Base-by-base conservation (phyloP, 2,888 invertebrate genomes). In the Cataglyphis cursor region DNA sequence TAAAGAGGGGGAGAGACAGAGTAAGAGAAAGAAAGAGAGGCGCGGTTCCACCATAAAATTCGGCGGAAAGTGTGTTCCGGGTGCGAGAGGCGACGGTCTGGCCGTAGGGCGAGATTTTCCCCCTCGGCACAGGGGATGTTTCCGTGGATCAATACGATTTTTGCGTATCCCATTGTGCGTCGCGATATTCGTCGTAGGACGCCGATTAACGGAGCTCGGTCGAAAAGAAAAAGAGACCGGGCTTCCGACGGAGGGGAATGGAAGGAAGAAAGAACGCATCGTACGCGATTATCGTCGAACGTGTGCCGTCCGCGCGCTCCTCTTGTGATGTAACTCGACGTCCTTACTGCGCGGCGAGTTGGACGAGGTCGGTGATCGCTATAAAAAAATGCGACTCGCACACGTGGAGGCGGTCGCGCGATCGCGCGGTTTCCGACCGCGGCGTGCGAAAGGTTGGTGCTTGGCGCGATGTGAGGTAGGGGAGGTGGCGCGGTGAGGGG, bases 341-440 rank as follows among this genome's bases (percentile, higher is more conserved):
- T 93, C 93, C 96, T 95, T 96, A 96, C 96, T 96, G 95, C 95
- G 95, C 95, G 95, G 92, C 94, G 95, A 95, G 96, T 96, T 96
- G 96, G 95, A 94, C 96, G 96, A 96, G 96, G 96, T 96, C 96
- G 96, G 96, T 95, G 96, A 95, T 96, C 96, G 95, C 95, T 95
- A 95, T 95, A 95, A 95, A 95, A 95, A 94, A 94, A 94, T 94
- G 93, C 93, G 92, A 92, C 91, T 90, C 91, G 92, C 93, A 94
- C 95, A 95, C 94, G 94, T 94, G 94, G 94, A 94, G 94, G 94
- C 92, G 89, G 94, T 93, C 84, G 92, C 73, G 84, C 86, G 81
- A 94, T 94, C 31, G 31, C 31, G 31, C 31, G 31, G 31, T 35
- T 35, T 94, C 93, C 92, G 51, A 73, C 82, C 84, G 75, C 85